phyloP scores from a whole-genome alignment of 2,797 vertebrate genomes.

The Aulostomus chinensis region DNA sequence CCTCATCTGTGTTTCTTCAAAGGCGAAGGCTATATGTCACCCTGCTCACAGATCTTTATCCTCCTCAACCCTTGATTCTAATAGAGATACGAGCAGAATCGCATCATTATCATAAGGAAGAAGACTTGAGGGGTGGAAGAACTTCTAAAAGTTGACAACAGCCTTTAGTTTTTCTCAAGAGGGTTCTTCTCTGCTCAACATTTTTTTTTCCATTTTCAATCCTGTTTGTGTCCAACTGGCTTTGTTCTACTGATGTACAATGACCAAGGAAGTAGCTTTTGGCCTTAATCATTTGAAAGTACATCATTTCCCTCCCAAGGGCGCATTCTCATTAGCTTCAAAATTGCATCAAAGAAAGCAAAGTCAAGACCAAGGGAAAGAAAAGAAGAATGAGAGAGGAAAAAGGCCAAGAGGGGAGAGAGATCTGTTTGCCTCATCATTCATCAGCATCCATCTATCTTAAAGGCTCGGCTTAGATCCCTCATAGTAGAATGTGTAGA shows the following conservation, averaged over 20 bases:
- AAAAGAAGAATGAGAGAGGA: slow-evolving; percentile 24
- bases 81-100: slow-evolving; percentile 38
- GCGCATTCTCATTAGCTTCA: slow-evolving; percentile 55
- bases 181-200: slow-evolving; percentile 21
- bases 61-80: slow-evolving; percentile 22
- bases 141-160: slow-evolving; percentile 26
- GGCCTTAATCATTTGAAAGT: slow-evolving; percentile 55
- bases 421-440: slow-evolving; percentile 50
- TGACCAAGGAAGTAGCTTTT: slow-evolving; percentile 56
- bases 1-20: slow-evolving; percentile 59
- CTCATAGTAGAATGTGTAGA: slow-evolving; percentile 57
- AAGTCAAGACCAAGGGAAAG: slow-evolving; percentile 42
- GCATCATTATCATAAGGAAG: slow-evolving; percentile 45
- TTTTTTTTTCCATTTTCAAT: slow-evolving; percentile 12
- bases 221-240: slow-evolving; percentile 38
- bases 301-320: slow-evolving; percentile 43
- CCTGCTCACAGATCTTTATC: slow-evolving; percentile 52
- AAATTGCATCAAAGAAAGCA: slow-evolving; percentile 63
- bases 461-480: slow-evolving; percentile 63
- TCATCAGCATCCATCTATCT: slow-evolving; percentile 65
- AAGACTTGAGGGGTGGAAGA: slow-evolving; percentile 32
- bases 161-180: slow-evolving; percentile 29
- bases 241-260: slow-evolving; percentile 50
- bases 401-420: slow-evolving; percentile 16
- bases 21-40: slow-evolving; percentile 56